Evolutionary conservation across 2,797 vertebrate genomes (phyloP).

Genomic region (Enteromius paludinosus): DNA sequence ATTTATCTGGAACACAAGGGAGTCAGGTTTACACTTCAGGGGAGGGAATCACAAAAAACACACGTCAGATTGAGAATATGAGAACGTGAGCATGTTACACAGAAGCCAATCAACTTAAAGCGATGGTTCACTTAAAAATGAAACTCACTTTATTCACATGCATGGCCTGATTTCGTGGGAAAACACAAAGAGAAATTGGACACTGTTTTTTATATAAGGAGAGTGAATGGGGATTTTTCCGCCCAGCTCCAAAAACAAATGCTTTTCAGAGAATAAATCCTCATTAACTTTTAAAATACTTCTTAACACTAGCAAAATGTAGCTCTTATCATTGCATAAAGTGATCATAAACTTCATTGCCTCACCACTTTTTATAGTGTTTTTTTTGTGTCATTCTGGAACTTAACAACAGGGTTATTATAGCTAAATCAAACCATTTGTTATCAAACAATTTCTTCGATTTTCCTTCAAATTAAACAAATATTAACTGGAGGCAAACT

Average conservation of each 20-base stretch:
- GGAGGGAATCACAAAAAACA: slow-evolving; percentile 53
- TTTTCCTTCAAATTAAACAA: no score
- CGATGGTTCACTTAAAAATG: not conserved
- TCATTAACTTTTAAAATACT: not conserved
- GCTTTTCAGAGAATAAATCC: not conserved
- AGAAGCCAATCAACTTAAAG: not conserved
- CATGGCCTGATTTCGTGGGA: not conserved
- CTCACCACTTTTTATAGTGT: not conserved
- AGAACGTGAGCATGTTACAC: not conserved
- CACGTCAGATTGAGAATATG: slow-evolving; percentile 17
- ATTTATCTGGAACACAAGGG: slow-evolving; percentile 84
- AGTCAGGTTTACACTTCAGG: slow-evolving; percentile 70
- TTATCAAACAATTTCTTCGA: no score
- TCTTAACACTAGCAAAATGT: not conserved
- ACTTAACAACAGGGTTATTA: not conserved
- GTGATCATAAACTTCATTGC: not conserved
- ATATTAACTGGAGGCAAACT: no score
- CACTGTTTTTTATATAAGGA: not conserved
- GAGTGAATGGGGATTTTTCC: not conserved
- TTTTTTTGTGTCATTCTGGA: not conserved
- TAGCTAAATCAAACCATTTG: no score
- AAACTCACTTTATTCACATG: not conserved
- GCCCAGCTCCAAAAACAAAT: not conserved
- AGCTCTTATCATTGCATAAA: not conserved
- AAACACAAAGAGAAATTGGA: not conserved